Base-by-base conservation (phyloP, 2,888 invertebrate species). In the Xestia sexstrigata region DNA sequence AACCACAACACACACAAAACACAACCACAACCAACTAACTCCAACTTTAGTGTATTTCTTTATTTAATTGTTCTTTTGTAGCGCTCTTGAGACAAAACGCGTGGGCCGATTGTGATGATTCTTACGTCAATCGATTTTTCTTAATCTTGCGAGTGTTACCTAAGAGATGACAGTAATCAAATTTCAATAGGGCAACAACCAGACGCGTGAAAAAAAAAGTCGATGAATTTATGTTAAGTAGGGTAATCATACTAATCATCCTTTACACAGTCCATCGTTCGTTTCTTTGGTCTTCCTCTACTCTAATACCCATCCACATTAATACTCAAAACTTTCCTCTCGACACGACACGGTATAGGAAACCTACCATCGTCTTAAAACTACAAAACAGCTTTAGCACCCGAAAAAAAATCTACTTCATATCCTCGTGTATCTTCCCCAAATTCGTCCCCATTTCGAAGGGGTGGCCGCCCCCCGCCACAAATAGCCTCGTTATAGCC, bases 401-500 rank as follows among this genome's bases (percentile, higher is more conserved):
- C n/a, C 9, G 23, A 62, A 42, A n/a, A 68, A 49, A 23, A 68
- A 26, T 11, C 35, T 5, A 69, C 72, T n/a, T 47, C 58, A 42
- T 8, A 13, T 70, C 23, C 26, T 62, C 0, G 52, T 69, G 47
- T 55, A 74, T 70, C 35, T 70, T 39, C 23, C 47, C 47, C 35
- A 71, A 82, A 76, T 62, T 58, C 45, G 30, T 49, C 23, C 68
- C 58, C 42, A 69, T 62, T 52, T 7, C 8, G 8, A 47, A 68
- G 68, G 76, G 85, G 81, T 81, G 62, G 39, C 15, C 13, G 35
- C 15, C 66, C 26, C n/a, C 35, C 42, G 69, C 75, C 81, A 35
- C 30, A 84, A 82, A 82, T 82, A 82, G 55, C 85, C 65, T 60
- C 69, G 65, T 81, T 85, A 84, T 76, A 76, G 47, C 63, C 60